phyloP scores from a whole-genome alignment of 2,797 vertebrate species.

The Gymnoscopelus braueri region DNA sequence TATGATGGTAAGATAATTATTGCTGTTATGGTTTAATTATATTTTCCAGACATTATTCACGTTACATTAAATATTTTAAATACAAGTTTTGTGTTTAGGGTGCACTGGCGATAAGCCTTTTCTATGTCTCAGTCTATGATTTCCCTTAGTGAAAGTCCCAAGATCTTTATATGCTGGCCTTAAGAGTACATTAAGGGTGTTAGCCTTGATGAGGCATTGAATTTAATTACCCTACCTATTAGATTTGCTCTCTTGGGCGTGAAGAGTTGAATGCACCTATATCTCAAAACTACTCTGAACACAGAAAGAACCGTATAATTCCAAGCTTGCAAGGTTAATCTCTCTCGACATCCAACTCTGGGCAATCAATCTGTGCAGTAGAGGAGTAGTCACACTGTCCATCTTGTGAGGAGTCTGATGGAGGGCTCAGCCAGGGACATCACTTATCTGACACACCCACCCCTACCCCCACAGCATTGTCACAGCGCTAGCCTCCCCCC shows the following conservation, averaged over 20 bases:
- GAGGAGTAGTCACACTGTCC: constrained; percentile 69
- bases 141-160: neutral
- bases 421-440: constrained; percentile 66
- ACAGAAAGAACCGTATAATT: constrained; percentile 39
- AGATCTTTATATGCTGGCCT: neutral
- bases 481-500: constrained; percentile 45
- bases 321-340: constrained; percentile 69
- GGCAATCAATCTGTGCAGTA: constrained; percentile 66
- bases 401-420: constrained; percentile 70
- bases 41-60: too few species aligned
- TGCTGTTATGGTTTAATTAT: too few species aligned
- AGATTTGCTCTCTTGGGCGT: constrained; percentile 2
- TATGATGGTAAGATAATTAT: too few species aligned
- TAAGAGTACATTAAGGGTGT: neutral
- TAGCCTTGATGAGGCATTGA: neutral
- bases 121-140: neutral
- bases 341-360: constrained; percentile 56
- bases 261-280: constrained; percentile 6
- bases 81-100: too few species aligned
- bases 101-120: neutral
- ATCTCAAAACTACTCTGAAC: constrained; percentile 22
- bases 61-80: too few species aligned
- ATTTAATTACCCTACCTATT: neutral
- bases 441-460: constrained; percentile 53
- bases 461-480: neutral